Evolutionary conservation across 2,797 vertebrate genomes (phyloP).

Genomic region (Syngnathus rostellatus): DNA sequence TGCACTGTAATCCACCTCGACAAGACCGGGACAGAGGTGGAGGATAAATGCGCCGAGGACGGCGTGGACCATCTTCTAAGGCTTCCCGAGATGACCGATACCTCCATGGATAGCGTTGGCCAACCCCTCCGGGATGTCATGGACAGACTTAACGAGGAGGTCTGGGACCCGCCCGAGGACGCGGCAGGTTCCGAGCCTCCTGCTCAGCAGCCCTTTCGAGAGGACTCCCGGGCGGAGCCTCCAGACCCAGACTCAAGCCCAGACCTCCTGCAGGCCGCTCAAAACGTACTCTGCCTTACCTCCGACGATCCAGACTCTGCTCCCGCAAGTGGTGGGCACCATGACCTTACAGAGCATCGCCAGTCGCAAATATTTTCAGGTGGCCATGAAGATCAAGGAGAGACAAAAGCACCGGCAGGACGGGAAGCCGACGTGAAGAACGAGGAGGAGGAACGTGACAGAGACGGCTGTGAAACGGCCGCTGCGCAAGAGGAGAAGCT

Average conservation of each 20-base stretch:
- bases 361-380: conserved; percentile 82
- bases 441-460: conserved; percentile 6
- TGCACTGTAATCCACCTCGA: conserved; percentile 27
- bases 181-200: conserved; percentile 47
- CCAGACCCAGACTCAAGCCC: conserved; percentile 65
- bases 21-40: conserved; percentile 32
- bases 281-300: conserved; percentile 90
- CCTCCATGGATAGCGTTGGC: conserved; percentile 83
- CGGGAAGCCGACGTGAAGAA: conserved; percentile 40
- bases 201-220: conserved; percentile 87
- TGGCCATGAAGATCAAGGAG: conserved; percentile 78
- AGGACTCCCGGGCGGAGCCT: conserved; percentile 70
- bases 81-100: conserved; percentile 87
- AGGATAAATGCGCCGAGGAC: conserved; percentile 41
- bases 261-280: conserved; percentile 68
- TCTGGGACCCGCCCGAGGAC: conserved; percentile 46
- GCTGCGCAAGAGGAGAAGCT: conserved; percentile 54
- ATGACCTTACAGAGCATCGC: conserved; percentile 91
- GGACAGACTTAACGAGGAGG: conserved; percentile 71
- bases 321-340: conserved; percentile 83
- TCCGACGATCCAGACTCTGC: conserved; percentile 81
- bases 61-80: conserved; percentile 64
- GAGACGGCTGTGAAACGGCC: conserved; percentile 9
- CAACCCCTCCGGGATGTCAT: conserved; percentile 84
- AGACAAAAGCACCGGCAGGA: conserved; percentile 51